Evolutionary conservation across 2,113 vertebrate genomes (phyloP), one percentile per base, ranked within the genome.

Genomic region (Capricornis sumatraensis): DNA sequence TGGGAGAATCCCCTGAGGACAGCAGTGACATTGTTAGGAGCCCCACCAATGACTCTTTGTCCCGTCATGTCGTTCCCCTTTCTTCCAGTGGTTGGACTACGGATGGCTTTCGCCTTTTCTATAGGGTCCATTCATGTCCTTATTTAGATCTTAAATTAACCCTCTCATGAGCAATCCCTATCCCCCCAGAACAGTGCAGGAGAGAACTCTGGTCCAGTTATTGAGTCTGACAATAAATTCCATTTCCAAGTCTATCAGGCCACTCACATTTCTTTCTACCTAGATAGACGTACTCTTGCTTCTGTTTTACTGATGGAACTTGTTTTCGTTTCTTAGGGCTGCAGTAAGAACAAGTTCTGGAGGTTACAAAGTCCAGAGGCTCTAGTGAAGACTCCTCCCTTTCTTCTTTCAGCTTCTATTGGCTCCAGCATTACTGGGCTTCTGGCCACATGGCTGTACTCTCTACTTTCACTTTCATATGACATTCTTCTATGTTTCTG

Each of bases 1-100:
- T 95, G 97, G 97, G 97, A 98, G 97, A 97, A 97, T 98, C 97
- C 84, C 81, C 88, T 76, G 9, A 76, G 84, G 93, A 97, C 93
- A 95, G 97, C 53, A 83, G 21, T 89, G 84, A 92, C 97, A 94
- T 96, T 97, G 94, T 96, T 87, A 86, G 93, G 55, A 79, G 52
- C 47, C 85, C n/a, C 21, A 62, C 89, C 58, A 84, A 47, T 89
- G 89, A 94, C 93, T 96, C 88, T 96, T 92, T 96, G 91, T 97
- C 95, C 84, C 40, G 9, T 92, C 91, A 9, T 45, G 64, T 91
- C 45, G 16, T 60, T 95, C 95, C 52, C 79, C 53, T 87, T 88
- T 87, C 71, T 50, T 50, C 27, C 19, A 45, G 81, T 50, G 43
- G 30, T 90, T 43, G 79, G 40, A 71, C 64, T 90, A 60, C 17